Percentiles rank a stretch among this genome's conserved stretches.
These are phyloP conservation scores for Pluvianellus socialis DNA, from an alignment of 2,113 vertebrate species.

Conservation along the genomic window DNA sequence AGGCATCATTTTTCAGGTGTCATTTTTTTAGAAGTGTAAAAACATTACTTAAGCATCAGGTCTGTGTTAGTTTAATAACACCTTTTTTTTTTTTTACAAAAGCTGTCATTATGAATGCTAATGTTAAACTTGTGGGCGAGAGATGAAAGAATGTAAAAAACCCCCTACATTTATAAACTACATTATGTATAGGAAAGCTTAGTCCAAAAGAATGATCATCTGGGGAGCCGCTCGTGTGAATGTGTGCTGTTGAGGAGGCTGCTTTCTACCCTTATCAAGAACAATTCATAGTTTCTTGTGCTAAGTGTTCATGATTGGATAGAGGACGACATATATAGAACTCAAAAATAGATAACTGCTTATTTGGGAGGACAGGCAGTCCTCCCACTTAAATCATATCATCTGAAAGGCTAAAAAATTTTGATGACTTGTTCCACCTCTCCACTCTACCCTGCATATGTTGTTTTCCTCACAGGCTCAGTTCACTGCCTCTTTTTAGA, in stretches of 20 bases:
- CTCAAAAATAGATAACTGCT: slow-evolving; percentile 51
- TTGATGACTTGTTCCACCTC: slow-evolving; percentile 60
- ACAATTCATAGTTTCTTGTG: slow-evolving; percentile 39
- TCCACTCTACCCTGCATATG: slow-evolving; percentile 42
- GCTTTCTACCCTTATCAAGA: background rate
- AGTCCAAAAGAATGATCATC: background rate
- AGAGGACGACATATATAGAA: slow-evolving; percentile 30
- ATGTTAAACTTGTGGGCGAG: slow-evolving; percentile 4
- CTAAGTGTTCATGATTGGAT: slow-evolving; percentile 41
- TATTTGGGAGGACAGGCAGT: slow-evolving; percentile 61
- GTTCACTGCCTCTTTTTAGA: slow-evolving; percentile 48
- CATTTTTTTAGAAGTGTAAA: background rate
- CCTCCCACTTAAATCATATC: slow-evolving; percentile 56
- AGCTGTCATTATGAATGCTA: slow-evolving; percentile 12
- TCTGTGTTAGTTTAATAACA: background rate
- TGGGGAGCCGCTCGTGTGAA: background rate
- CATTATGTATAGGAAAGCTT: background rate
- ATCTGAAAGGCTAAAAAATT: slow-evolving; percentile 51
- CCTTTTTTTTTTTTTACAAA: background rate
- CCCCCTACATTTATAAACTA: background rate
- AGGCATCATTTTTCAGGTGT: background rate
- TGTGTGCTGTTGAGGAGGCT: background rate
- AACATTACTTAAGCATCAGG: background rate
- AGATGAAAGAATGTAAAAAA: background rate
- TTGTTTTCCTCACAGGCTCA: slow-evolving; percentile 43